Evolutionary conservation across 2,888 invertebrate species (phyloP).

Genomic region (Clusia tigrina): DNA sequence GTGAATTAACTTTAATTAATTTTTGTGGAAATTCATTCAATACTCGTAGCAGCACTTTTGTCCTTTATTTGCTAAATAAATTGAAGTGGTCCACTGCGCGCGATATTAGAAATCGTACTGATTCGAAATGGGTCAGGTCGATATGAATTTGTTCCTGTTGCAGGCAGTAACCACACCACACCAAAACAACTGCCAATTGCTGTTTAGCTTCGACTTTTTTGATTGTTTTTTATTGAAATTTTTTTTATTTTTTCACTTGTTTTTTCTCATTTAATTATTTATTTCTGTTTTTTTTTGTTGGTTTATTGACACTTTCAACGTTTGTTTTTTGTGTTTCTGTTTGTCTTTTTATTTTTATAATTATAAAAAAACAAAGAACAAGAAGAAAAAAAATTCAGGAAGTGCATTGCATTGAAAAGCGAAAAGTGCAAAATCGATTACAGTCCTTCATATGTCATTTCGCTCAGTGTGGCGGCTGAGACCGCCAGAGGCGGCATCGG

Average conservation of each 20-base stretch:
- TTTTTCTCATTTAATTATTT: too few relatives aligned
- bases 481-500: slow-evolving; percentile 39
- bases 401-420: slow-evolving; percentile 2
- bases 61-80: neutral
- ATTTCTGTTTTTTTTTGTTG: too few relatives aligned
- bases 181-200: slow-evolving; percentile 12
- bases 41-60: slow-evolving; percentile 5
- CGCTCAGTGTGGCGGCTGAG: slow-evolving; percentile 35
- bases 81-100: slow-evolving; percentile 30
- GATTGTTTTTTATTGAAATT: neutral
- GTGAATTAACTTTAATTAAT: too few relatives aligned
- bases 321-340: too few relatives aligned
- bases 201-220: slow-evolving; percentile 11
- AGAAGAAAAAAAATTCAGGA: slow-evolving; percentile 13
- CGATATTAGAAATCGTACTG: slow-evolving; percentile 57
- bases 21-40: too few relatives aligned
- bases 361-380: too few relatives aligned
- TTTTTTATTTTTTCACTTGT: too few relatives aligned
- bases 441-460: slow-evolving; percentile 42
- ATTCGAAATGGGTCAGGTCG: slow-evolving; percentile 54
- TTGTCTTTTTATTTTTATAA: too few relatives aligned
- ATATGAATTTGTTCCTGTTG: slow-evolving; percentile 42
- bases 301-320: too few relatives aligned
- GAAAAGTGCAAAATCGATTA: slow-evolving; percentile 16
- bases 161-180: neutral